These are phyloP conservation scores for Lordiphosa stackelbergi DNA, from an alignment of 1,140 invertebrate genomes.

Conservation along the genomic window DNA sequence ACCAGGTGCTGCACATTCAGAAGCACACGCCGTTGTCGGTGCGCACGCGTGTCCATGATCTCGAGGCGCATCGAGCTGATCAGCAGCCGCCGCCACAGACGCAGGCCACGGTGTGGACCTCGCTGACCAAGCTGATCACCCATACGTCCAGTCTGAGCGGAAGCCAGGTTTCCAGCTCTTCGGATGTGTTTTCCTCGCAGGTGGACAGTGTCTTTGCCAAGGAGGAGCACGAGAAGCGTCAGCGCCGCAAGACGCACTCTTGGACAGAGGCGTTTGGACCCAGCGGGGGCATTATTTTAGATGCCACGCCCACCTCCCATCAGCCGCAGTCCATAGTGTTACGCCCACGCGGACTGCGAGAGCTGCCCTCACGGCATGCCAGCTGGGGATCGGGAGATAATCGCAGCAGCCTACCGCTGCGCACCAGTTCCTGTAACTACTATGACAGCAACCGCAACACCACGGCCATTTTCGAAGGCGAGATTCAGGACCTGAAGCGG, in stretches of 20 bases:
- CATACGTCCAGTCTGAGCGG: slow-evolving; percentile 56
- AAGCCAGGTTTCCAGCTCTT: slow-evolving; percentile 41
- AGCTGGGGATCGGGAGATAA: slow-evolving; percentile 89
- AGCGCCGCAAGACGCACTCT: slow-evolving; percentile 70
- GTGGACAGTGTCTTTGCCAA: slow-evolving; percentile 85
- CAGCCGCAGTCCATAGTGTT: slow-evolving; percentile 34
- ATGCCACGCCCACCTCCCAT: slow-evolving; percentile 62
- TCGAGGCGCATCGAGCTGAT: slow-evolving; percentile 60
- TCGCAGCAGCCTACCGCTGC: slow-evolving; percentile 81
- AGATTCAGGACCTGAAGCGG: slow-evolving; percentile 71
- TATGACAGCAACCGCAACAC: slow-evolving; percentile 81
- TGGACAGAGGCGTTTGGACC: slow-evolving; percentile 67
- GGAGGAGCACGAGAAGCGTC: slow-evolving; percentile 78
- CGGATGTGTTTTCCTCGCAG: slow-evolving; percentile 85
- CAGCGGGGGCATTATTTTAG: slow-evolving; percentile 78
- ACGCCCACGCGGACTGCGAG: slow-evolving; percentile 61
- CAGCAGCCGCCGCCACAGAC: slow-evolving; percentile 20
- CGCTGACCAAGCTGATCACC: slow-evolving; percentile 76
- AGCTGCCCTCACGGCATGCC: slow-evolving; percentile 85
- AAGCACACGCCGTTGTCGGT: slow-evolving; percentile 77
- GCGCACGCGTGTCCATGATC: slow-evolving; percentile 68
- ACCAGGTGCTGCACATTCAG: slow-evolving; percentile 89
- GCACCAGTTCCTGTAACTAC: slow-evolving; percentile 87
- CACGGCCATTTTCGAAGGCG: slow-evolving; percentile 69
- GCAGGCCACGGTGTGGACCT: slow-evolving; percentile 79